Base-by-base conservation (phyloP, 1,140 invertebrate genomes). In the Procambarus clarkii region DNA sequence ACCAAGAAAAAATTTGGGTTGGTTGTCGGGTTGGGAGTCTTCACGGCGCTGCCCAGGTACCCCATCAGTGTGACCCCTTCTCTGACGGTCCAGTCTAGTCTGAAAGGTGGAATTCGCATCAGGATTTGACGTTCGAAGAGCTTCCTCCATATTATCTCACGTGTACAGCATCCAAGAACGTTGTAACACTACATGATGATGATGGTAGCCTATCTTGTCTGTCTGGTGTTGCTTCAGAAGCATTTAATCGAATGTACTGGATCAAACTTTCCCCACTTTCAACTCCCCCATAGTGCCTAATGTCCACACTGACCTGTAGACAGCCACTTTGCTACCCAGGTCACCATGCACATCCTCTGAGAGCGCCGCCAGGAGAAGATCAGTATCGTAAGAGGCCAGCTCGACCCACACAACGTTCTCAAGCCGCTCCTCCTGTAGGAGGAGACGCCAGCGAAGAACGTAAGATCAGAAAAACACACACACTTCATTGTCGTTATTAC, bases 371-470 rank as follows among this genome's bases (percentile, higher is more conserved):
- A 83, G 58, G n/a, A 83, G 24, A 11, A 83, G 58, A 50, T 83
- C 81, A 45, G 24, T 15, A 58, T 64, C 34, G 58, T 64, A 50
- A 45, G 81, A 83, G n/a, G 69, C 24, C 3, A 83, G 11, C 15
- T 83, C 58, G 11, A 83, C 81, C 54, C 54, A 83, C 81, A 83
- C 81, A 4, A 69, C 58, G 54, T 83, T 64, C 58, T 83, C 81
- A n/a, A 83, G 81, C 4, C 21, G n/a, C 50, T 44, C 58, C 50
- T 69, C 44, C 81, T 83, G 58, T 1, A 5, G 13, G 18, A 13
- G 2, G 13, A 54, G 13, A 54, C 34, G 34, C 34, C 34, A 34
- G 1, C 34, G 34, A 34, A 34, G 34, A 0, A 34, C 34, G 34
- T 34, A 34, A 34, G 34, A 34, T 34, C 34, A 34, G 34, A 34